Base-by-base conservation (phyloP, 37 sponge, comb jelly and placozoan species). In the Corticium candelabrum region DNA sequence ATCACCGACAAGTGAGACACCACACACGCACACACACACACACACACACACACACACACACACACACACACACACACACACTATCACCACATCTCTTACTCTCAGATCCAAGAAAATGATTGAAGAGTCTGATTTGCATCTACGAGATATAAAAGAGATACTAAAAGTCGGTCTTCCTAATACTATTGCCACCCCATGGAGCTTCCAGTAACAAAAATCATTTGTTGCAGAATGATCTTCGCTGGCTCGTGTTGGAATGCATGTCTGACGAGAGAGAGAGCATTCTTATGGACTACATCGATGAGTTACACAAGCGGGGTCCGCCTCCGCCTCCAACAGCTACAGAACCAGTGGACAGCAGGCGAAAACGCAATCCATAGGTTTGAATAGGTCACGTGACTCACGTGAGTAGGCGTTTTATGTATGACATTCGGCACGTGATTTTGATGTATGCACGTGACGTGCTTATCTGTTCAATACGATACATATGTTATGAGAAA, bases 321-420 rank as follows among this genome's bases (percentile, higher is more conserved):
- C 93, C 99, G 2, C 99, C 99, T 39, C 99, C 99, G 29, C 99
- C 99, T 3, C 99, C 99, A 33, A 99, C 99, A 39, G 99, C 99
- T 7, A 86, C 99, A 21, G 77, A 85, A 57, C 92, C 93, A 3
- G 79, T 84, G 2, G 92, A 88, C 35, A 88, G 89, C 70, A 78
- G 88, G n/a, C 81, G 80, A 21, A 75, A 78, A 81, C 35, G 62
- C 15, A 50, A 11, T 50, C n/a, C n/a, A n/a, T n/a, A n/a, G n/a
- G n/a, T n/a, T n/a, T n/a, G n/a, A n/a, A n/a, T n/a, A n/a, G n/a
- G n/a, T n/a, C n/a, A n/a, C n/a, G n/a, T n/a, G n/a, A n/a, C n/a
- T n/a, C n/a, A n/a, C n/a, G n/a, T n/a, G n/a, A n/a, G n/a, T n/a
- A n/a, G n/a, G n/a, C n/a, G n/a, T n/a, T n/a, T n/a, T n/a, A n/a